Base-by-base conservation (phyloP, 1,140 invertebrate genomes). In the Helicoverpa armigera region DNA sequence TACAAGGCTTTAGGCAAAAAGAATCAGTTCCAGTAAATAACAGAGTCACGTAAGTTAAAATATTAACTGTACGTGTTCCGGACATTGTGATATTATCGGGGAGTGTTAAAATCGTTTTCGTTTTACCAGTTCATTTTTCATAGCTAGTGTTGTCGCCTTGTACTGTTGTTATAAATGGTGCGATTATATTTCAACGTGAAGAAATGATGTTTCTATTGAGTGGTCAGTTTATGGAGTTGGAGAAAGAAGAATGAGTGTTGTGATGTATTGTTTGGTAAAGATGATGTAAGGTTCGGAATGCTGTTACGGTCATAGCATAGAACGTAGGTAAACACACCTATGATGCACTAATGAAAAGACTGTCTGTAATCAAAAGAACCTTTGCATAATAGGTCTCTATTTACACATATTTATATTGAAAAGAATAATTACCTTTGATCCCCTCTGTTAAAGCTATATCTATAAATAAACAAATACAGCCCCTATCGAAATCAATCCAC, bases 41-140 rank as follows among this genome's bases (percentile, higher is more conserved):
- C 74, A 72, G 50, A 77, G 63, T 69, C 76, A 69, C 63, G 53
- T 78, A 69, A 78, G 61, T 69, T 78, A 31, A 78, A 78, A 78
- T 69, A 78, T 78, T 56, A 78, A 78, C 31, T 65, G 61, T 54
- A 78, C 76, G 76, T 78, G 63, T 69, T 48, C 76, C 51, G 61
- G 76, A 78, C 35, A 69, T 78, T 78, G 51, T 58, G 76, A 78
- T 69, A 69, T 69, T 78, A 78, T 78, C 76, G 61, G 61, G 0
- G 54, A 9, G 61, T 56, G 61, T 78, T 78, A 67, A 78, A 78
- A 58, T 69, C 76, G 51, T 69, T 78, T 16, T 54, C 63, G 53
- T 58, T 56, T 78, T 78, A 77, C 18, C 50, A 58, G 18, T 69
- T 48, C 35, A 48, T 69, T 69, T 69, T 78, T 78, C 65, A 78